These are phyloP conservation scores for Xerus inauris DNA, from an alignment of 2,113 vertebrate species.

Conservation along the genomic window DNA sequence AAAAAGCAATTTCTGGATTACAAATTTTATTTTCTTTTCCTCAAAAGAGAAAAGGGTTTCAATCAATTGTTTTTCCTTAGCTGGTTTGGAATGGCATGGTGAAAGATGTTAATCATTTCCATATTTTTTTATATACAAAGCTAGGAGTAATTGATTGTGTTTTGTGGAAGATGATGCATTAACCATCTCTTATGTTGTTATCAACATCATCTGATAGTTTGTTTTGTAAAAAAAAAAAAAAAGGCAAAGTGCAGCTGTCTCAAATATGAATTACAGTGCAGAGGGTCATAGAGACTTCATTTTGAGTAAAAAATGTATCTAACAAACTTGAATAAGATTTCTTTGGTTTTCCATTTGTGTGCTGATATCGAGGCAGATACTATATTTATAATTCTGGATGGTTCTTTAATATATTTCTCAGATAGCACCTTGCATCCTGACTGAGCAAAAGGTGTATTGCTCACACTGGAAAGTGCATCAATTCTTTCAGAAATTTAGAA, in stretches of 20 bases:
- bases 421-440: slow-evolving; percentile 15
- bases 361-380: neutral
- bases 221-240: slow-evolving; percentile 60
- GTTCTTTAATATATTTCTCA: slow-evolving; percentile 44
- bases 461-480: neutral
- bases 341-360: slow-evolving; percentile 61
- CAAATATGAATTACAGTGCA: slow-evolving; percentile 67
- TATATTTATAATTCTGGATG: slow-evolving; percentile 57
- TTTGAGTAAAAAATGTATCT: slow-evolving; percentile 66
- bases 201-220: slow-evolving; percentile 47
- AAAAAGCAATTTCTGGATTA: neutral
- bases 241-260: slow-evolving; percentile 64
- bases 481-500: slow-evolving; percentile 27
- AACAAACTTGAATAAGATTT: slow-evolving; percentile 66
- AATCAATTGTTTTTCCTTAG: slow-evolving; percentile 35
- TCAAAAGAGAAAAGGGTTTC: neutral
- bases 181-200: slow-evolving; percentile 54
- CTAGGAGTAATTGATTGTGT: slow-evolving; percentile 61
- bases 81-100: neutral
- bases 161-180: slow-evolving; percentile 61
- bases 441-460: neutral
- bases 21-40: slow-evolving; percentile 16
- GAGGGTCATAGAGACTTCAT: slow-evolving; percentile 63
- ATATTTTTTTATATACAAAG: slow-evolving; percentile 5
- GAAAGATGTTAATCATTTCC: slow-evolving; percentile 53